These are phyloP conservation scores for Stercorarius parasiticus DNA, from an alignment of 2,113 vertebrate species.

Conservation along the genomic window DNA sequence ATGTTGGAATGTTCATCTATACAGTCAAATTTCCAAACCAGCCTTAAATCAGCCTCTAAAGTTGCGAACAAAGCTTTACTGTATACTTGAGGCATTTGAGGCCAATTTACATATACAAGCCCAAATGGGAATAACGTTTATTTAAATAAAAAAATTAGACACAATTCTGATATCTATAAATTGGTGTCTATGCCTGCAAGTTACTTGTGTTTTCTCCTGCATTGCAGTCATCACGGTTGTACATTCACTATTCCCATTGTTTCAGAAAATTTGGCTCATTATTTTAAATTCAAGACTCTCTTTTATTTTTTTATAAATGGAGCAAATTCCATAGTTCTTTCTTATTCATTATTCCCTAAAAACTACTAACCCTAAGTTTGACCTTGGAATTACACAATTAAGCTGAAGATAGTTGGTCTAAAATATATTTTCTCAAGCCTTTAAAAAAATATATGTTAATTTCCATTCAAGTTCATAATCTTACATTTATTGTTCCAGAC, in stretches of 20 bases:
- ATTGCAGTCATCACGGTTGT: background rate
- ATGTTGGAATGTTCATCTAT: constrained; percentile 16
- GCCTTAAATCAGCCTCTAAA: background rate
- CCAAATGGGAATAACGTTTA: background rate
- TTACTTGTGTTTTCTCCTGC: background rate
- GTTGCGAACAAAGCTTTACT: background rate
- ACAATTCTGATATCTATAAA: background rate
- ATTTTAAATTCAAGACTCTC: background rate
- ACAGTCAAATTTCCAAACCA: constrained; percentile 27
- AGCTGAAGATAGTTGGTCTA: background rate
- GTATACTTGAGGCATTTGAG: background rate
- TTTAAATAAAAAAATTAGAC: background rate
- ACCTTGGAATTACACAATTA: background rate
- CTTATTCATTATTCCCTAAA: background rate
- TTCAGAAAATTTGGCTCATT: background rate
- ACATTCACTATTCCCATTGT: background rate
- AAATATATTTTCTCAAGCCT: background rate
- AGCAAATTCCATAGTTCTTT: background rate
- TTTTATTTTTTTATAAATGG: background rate
- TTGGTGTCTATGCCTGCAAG: background rate
- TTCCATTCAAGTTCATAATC: background rate
- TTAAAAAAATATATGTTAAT: background rate
- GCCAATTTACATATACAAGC: background rate
- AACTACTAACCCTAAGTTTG: background rate
- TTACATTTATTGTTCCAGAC: background rate